A percentile compares a stretch with the other conserved stretches of the same genome.
Evolutionary conservation across 2,797 vertebrate genomes (phyloP).

Genomic region (Hyperoplus immaculatus): DNA sequence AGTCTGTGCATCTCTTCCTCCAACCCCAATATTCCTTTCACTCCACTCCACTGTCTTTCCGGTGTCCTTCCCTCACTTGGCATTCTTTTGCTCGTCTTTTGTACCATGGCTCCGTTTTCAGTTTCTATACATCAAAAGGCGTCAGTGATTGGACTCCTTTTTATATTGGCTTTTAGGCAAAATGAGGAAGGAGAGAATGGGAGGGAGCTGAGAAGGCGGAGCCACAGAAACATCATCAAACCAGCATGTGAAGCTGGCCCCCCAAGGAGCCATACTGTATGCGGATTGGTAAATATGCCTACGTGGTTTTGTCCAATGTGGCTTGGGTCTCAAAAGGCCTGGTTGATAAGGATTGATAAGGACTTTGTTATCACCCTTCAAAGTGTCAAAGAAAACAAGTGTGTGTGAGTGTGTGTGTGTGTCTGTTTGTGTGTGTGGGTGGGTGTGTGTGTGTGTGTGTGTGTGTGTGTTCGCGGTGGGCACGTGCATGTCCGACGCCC

Average conservation of each 20-base stretch:
- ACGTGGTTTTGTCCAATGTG: neutral
- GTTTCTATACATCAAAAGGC: slow-evolving; percentile 75
- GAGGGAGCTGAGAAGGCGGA: slow-evolving; percentile 44
- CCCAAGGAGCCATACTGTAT: slow-evolving; percentile 12
- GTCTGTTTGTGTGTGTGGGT: slow-evolving; percentile 60
- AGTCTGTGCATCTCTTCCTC: slow-evolving; percentile 28
- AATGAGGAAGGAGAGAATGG: slow-evolving; percentile 50
- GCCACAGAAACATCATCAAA: slow-evolving; percentile 29
- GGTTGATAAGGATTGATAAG: slow-evolving; percentile 43
- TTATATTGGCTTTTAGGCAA: slow-evolving; percentile 66
- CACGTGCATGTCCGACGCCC: slow-evolving; percentile 41
- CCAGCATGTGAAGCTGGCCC: slow-evolving; percentile 15
- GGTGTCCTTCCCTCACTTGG: slow-evolving; percentile 25
- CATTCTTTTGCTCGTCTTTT: slow-evolving; percentile 49
- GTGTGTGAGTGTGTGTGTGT: slow-evolving; percentile 38
- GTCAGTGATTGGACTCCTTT: slow-evolving; percentile 74
- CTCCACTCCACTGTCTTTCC: slow-evolving; percentile 18
- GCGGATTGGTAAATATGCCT: neutral
- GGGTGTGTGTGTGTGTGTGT: slow-evolving; percentile 41
- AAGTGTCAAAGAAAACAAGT: slow-evolving; percentile 66
- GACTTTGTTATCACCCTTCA: slow-evolving; percentile 57
- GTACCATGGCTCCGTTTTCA: slow-evolving; percentile 61
- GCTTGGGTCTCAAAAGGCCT: slow-evolving; percentile 1
- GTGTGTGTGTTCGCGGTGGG: neutral
- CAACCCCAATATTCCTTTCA: slow-evolving; percentile 18